Percentiles rank a stretch among this genome's conserved stretches.
Conservation (phyloP, 2,113 vertebrate genomes). For the Lepisosteus osseus region DNA sequence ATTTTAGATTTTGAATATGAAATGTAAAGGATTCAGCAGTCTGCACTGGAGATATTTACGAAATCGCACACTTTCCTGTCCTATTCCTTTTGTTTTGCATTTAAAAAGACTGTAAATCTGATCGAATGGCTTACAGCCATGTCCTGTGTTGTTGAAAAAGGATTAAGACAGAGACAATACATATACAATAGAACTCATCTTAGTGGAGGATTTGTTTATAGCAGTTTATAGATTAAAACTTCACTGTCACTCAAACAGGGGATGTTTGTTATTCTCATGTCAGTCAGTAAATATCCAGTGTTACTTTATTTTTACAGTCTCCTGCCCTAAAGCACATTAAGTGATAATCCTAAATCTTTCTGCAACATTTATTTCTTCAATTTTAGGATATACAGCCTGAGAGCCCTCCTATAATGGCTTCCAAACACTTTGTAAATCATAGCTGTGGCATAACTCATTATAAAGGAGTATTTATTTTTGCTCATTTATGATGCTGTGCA, state of each 20-base stretch:
- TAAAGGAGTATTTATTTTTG: slow-evolving; percentile 10
- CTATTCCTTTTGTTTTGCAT: neutral
- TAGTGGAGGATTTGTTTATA: neutral
- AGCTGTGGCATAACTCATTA: slow-evolving; percentile 2
- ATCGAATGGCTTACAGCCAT: neutral
- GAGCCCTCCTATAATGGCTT: neutral
- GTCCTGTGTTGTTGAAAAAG: neutral
- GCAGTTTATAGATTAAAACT: slow-evolving; percentile 1
- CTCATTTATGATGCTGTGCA: slow-evolving; percentile 5
- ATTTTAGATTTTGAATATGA: no score
- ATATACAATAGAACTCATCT: neutral
- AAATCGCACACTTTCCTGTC: no score
- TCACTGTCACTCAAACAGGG: neutral
- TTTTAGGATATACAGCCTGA: slow-evolving; percentile 4
- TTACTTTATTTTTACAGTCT: neutral
- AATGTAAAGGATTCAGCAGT: no score
- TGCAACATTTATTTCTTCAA: neutral
- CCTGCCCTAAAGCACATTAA: slow-evolving; percentile 5
- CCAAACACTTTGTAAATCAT: slow-evolving; percentile 3
- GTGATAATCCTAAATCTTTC: slow-evolving; percentile 5
- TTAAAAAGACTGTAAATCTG: neutral
- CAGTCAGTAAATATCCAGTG: slow-evolving; percentile 14
- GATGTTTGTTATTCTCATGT: neutral
- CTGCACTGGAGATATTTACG: no score
- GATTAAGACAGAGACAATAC: slow-evolving; percentile 3